These are phyloP conservation scores for Spisula subtruncata DNA, from an alignment of 2,888 invertebrate genomes.

Conservation along the genomic window DNA sequence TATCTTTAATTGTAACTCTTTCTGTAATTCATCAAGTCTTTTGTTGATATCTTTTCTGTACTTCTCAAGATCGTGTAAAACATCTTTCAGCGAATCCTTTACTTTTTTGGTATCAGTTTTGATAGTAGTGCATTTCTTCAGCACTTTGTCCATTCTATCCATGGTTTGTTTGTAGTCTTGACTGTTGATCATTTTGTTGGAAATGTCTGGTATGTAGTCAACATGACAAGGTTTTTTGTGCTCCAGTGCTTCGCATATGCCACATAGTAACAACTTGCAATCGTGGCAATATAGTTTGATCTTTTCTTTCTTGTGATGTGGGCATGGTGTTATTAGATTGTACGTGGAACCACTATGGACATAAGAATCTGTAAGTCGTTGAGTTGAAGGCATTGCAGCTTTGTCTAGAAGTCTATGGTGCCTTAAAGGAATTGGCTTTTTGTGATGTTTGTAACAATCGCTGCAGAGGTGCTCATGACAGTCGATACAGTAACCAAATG, in stretches of 20 bases:
- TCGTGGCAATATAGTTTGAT: not conserved
- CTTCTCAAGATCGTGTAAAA: not conserved
- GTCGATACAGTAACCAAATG: constrained; percentile 29
- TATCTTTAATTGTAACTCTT: not conserved
- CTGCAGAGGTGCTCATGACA: constrained; percentile 28
- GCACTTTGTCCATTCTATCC: not conserved
- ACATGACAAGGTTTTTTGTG: not conserved
- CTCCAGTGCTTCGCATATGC: not conserved
- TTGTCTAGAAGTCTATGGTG: constrained; percentile 22
- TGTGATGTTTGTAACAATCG: constrained; percentile 12
- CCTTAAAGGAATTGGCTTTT: not conserved
- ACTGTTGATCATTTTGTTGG: not conserved
- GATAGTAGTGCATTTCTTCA: not conserved
- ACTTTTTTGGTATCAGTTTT: not conserved
- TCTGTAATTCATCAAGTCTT: constrained; percentile 8
- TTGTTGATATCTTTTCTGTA: not conserved
- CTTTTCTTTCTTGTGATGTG: not conserved
- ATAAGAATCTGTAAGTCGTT: not conserved
- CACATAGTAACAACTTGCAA: not conserved
- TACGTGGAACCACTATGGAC: not conserved
- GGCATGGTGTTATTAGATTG: not conserved
- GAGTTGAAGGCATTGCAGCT: constrained; percentile 13
- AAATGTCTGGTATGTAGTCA: not conserved
- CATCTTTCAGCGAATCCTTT: not conserved
- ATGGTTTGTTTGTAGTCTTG: not conserved